Evolutionary conservation across 2,113 vertebrate species (phyloP), one percentile per base, ranked within the genome.

Genomic region (Upupa epops): DNA sequence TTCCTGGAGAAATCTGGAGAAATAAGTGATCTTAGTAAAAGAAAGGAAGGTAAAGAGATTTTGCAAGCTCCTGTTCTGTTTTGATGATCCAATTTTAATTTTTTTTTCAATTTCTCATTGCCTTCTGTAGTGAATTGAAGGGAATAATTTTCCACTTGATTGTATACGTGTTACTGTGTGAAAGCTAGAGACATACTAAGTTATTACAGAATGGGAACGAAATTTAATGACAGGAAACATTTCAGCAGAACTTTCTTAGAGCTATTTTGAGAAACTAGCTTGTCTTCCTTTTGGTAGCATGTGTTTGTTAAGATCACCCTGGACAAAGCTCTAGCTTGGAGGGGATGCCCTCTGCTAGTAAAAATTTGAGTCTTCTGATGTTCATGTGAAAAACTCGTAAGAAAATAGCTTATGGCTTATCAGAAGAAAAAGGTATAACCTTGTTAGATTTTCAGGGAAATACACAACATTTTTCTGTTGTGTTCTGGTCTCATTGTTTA

Each of bases 111-210:
- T 79, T 89, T 24, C 20, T 31, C 79, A n/a, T 37, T 89, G 52
- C 29, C 54, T 90, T 86, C 58, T 55, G 36, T 78, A 58, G 22
- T 52, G n/a, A 45, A 66, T 92, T 87, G 69, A 93, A 88, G 58
- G 46, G 61, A 92, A 51, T 2, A 6, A 49, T 93, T 88, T 95
- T 93, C 61, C 8, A 32, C 46, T 75, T 72, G 49, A 82, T 78
- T 65, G 73, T 88, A 0, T 73, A 9, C 63, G 22, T 73, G 56
- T 83, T 89, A 31, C 60, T 56, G 26, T 52, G 20, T 93, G 92
- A 83, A 82, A 92, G 78, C 37, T 91, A 64, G 69, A 94, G 48
- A 56, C 29, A 26, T 61, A 29, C 34, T 87, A 58, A 89, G 89
- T 91, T 71, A 63, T 74, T 91, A 55, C 21, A 76, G 75, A 92